Percentiles rank a stretch among this genome's conserved stretches.
phyloP scores from a whole-genome alignment of 2,113 vertebrate species.

The Antigone vipio region DNA sequence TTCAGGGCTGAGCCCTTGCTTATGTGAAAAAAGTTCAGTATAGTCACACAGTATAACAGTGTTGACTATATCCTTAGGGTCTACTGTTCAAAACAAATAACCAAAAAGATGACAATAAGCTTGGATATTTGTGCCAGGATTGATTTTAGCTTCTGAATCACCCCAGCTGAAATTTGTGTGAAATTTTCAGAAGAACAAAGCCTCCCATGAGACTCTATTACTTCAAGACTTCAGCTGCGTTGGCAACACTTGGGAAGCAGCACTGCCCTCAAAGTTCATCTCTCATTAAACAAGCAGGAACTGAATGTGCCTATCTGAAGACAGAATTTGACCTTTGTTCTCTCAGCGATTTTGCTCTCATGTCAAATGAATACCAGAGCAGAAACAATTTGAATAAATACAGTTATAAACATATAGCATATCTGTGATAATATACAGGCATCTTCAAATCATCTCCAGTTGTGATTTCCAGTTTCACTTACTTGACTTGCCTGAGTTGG shows the following conservation, averaged over 20 bases:
- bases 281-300: background rate
- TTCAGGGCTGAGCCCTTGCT: background rate
- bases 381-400: background rate
- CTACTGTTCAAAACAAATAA: background rate
- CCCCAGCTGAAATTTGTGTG: background rate
- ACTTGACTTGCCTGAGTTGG: background rate
- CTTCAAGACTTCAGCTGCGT: background rate
- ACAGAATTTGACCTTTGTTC: background rate
- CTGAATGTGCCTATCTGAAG: background rate
- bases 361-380: background rate
- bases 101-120: background rate
- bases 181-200: background rate
- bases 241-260: background rate
- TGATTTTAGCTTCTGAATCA: background rate
- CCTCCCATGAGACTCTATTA: background rate
- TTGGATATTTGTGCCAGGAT: background rate
- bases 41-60: background rate
- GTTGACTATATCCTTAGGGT: background rate
- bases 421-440: background rate
- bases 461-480: background rate
- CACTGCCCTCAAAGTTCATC: background rate
- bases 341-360: background rate
- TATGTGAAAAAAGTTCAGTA: background rate
- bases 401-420: background rate
- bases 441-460: background rate